A percentile compares a stretch with the other conserved stretches of the same genome.
Conservation (phyloP, 2,113 vertebrate genomes). For the Melospiza melodia region DNA sequence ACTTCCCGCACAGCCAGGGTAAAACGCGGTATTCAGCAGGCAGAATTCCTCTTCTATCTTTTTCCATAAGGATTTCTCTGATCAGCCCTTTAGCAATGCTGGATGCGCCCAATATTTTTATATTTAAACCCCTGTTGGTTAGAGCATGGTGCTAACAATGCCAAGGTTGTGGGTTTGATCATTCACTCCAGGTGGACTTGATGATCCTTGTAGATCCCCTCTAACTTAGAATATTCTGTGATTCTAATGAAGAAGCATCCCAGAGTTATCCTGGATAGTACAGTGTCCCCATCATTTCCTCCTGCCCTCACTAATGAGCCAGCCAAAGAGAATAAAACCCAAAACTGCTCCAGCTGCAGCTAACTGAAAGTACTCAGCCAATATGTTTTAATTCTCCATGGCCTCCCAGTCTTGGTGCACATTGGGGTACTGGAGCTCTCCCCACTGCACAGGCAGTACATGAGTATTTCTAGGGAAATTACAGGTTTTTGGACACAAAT, state of each 20-base stretch:
- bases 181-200: not conserved
- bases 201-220: not conserved
- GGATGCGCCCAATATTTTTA: not conserved
- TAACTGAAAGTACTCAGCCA: not conserved
- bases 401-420: accelerated
- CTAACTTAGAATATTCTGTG: not conserved
- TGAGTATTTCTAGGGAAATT: not conserved
- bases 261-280: accelerated
- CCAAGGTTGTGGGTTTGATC: not conserved
- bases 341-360: not conserved
- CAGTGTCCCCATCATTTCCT: not conserved
- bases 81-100: not conserved
- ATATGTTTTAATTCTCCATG: accelerated
- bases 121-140: not conserved
- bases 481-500: not conserved
- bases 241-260: not conserved
- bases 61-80: not conserved
- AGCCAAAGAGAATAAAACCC: not conserved
- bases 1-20: not conserved
- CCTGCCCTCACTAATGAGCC: not conserved
- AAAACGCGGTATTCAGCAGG: not conserved
- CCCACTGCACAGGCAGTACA: not conserved
- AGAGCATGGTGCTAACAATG: not conserved
- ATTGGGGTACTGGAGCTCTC: not conserved
- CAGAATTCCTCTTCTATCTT: not conserved